phyloP scores from a whole-genome alignment of 2,113 vertebrate species.

The Vimba vimba region DNA sequence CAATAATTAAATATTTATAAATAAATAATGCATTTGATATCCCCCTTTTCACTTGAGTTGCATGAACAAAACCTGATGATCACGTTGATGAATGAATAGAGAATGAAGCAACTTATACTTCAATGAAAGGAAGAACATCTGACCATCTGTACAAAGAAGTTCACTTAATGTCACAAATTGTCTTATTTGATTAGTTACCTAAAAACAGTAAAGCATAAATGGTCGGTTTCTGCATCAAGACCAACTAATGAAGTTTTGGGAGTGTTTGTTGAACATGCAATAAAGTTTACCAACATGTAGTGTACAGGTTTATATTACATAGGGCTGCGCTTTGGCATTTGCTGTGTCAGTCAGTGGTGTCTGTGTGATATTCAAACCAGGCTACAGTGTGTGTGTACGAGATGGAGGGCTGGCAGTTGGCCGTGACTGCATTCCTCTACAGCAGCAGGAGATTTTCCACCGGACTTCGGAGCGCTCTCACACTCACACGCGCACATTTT shows the following conservation, averaged over 20 bases:
- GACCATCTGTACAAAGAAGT: not conserved
- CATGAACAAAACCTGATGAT: not conserved
- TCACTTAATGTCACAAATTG: not conserved
- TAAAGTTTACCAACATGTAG: not conserved
- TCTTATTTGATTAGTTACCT: not conserved
- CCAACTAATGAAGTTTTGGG: not conserved
- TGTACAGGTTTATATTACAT: not conserved
- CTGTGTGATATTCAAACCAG: not conserved
- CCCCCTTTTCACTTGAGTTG: slow-evolving; percentile 2
- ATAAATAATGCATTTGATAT: not conserved
- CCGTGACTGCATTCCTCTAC: slow-evolving; percentile 25
- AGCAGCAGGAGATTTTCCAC: slow-evolving; percentile 43
- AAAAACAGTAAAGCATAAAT: not conserved
- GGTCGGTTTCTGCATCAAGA: not conserved
- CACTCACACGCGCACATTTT: not conserved
- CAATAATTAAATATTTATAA: not conserved
- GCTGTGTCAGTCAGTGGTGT: slow-evolving; percentile 8
- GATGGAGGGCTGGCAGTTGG: slow-evolving; percentile 2
- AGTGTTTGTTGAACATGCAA: not conserved
- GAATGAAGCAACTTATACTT: not conserved
- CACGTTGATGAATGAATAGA: not conserved
- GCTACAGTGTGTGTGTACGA: not conserved
- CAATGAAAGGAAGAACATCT: not conserved
- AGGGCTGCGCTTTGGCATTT: slow-evolving; percentile 1
- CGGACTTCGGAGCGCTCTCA: slow-evolving; percentile 7